Evolutionary conservation across 1,140 invertebrate genomes (phyloP).

Genomic region (Neodiprion pinetum): DNA sequence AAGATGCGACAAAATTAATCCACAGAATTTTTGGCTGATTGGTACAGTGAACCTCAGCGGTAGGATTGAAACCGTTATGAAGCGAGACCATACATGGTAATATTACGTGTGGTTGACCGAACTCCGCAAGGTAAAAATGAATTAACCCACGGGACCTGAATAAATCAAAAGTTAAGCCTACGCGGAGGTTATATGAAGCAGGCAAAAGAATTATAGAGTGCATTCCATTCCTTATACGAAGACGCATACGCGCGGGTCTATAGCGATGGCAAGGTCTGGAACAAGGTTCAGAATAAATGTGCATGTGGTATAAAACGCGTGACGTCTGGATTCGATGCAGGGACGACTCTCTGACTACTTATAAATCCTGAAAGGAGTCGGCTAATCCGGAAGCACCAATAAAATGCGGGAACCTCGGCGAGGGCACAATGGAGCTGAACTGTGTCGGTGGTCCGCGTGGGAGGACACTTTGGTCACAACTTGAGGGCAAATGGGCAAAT

Average conservation of each 20-base stretch:
- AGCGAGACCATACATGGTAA: too few species aligned
- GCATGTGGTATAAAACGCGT: too few species aligned
- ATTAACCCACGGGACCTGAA: not conserved
- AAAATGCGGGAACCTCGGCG: constrained; percentile 1
- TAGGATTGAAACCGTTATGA: not conserved
- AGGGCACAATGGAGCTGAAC: constrained; percentile 26
- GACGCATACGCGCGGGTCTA: not conserved
- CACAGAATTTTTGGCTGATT: not conserved
- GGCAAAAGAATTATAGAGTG: constrained; percentile 3
- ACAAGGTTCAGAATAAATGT: not conserved
- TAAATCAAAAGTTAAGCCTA: constrained; percentile 4
- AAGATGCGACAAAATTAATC: not conserved
- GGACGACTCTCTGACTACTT: not conserved
- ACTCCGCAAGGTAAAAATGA: not conserved
- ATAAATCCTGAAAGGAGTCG: not conserved
- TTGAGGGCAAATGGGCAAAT: constrained; percentile 14
- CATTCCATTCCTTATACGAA: constrained; percentile 7
- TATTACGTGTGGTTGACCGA: too few species aligned
- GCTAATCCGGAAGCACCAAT: constrained; percentile 6
- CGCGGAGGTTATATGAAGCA: not conserved
- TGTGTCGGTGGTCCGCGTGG: constrained; percentile 42
- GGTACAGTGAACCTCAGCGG: not conserved
- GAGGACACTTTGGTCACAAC: constrained; percentile 41
- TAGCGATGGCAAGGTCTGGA: not conserved
- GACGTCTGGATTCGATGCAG: not conserved